Conservation (phyloP, 2,113 vertebrate species). For the Phasianus colchicus region DNA sequence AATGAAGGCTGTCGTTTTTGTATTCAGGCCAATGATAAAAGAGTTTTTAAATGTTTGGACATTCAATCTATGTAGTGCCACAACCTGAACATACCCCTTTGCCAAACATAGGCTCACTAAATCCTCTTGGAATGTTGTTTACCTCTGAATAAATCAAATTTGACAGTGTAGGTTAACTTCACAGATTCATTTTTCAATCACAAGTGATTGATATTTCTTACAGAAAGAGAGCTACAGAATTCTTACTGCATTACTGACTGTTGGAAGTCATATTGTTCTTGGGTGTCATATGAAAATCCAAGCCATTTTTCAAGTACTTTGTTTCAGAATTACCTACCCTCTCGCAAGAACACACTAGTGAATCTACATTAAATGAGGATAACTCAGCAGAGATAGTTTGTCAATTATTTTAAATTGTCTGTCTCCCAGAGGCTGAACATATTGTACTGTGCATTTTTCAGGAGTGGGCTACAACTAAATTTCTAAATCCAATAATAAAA, state of each 20-base stretch:
- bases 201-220: constrained; percentile 82
- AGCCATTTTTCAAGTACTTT: constrained; percentile 75
- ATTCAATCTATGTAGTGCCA: constrained; percentile 80
- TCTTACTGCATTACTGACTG: constrained; percentile 70
- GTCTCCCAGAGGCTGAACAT: constrained; percentile 42
- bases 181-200: constrained; percentile 83
- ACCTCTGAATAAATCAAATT: constrained; percentile 84
- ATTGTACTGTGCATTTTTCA: constrained; percentile 28
- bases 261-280: constrained; percentile 77
- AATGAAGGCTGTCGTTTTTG: constrained; percentile 81
- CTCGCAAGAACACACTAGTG: constrained; percentile 1
- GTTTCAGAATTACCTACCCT: constrained; percentile 42
- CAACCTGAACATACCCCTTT: constrained; percentile 81
- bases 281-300: constrained; percentile 72
- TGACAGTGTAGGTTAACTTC: constrained; percentile 83
- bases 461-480: not conserved
- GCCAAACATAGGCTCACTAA: constrained; percentile 81
- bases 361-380: constrained; percentile 44
- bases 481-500: constrained; percentile 23
- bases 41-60: constrained; percentile 83
- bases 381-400: constrained; percentile 59
- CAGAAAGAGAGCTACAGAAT: constrained; percentile 78
- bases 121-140: constrained; percentile 86
- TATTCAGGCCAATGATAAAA: constrained; percentile 80
- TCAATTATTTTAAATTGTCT: constrained; percentile 57